Conservation (phyloP, 2,113 vertebrate genomes). For the Brienomyrus brachyistius region DNA sequence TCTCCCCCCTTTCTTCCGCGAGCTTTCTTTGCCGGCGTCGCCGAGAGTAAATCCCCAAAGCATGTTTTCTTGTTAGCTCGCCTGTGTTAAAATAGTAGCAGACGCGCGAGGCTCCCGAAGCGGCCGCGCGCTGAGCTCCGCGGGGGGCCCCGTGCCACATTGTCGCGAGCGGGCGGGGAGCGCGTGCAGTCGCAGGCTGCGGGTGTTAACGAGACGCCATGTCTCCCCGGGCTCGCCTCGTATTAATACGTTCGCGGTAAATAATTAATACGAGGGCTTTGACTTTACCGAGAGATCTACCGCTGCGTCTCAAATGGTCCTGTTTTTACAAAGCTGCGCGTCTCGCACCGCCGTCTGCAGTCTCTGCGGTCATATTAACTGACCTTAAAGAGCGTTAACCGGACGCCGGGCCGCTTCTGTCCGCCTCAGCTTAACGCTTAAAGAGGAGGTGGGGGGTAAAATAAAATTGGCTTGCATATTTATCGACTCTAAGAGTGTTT, state of each 20-base stretch:
- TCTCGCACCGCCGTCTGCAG: background rate
- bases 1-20: background rate
- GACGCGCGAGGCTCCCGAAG: background rate
- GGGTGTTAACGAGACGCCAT: conserved; percentile 4
- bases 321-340: background rate
- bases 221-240: background rate
- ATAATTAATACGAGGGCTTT: conserved; percentile 2
- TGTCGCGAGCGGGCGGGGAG: background rate
- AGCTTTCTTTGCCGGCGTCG: background rate
- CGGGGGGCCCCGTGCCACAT: background rate
- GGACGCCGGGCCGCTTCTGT: background rate
- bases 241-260: background rate
- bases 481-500: background rate
- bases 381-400: background rate
- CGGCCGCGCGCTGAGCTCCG: background rate
- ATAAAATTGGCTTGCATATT: background rate
- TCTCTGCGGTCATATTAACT: background rate
- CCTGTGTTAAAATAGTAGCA: conserved; percentile 12
- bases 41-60: background rate
- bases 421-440: background rate
- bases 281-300: background rate
- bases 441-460: background rate
- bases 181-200: background rate
- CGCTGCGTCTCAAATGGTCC: background rate
- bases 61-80: background rate